Evolutionary conservation across 2,888 invertebrate genomes (phyloP).

Genomic region (Lasius fuliginosus): DNA sequence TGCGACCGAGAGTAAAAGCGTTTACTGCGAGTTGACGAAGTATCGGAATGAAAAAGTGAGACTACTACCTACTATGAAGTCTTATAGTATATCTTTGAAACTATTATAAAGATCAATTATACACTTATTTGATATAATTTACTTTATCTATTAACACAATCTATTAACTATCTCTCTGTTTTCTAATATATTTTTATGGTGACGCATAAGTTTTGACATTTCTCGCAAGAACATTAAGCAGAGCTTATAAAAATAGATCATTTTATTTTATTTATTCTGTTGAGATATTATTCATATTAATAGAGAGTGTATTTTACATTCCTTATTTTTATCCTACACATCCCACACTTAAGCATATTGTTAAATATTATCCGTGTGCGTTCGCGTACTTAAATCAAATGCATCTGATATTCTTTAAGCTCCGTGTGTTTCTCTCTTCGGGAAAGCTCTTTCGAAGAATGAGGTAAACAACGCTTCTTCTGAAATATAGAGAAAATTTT

Average conservation of each 20-base stretch:
- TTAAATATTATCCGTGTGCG: not conserved
- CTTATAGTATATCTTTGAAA: not conserved
- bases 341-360: not conserved
- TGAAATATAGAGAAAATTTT: not conserved
- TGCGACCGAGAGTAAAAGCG: slow-evolving; percentile 54
- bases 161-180: not conserved
- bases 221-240: not conserved
- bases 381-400: not conserved
- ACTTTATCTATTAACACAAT: not conserved
- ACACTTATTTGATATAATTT: not conserved
- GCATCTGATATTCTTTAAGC: not conserved
- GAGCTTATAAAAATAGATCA: not conserved
- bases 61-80: not conserved
- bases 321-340: not conserved
- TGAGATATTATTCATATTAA: not conserved
- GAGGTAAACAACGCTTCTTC: not conserved
- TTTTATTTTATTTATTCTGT: not conserved
- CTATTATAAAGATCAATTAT: slow-evolving; percentile 19
- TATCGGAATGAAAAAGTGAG: slow-evolving; percentile 34
- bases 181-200: not conserved
- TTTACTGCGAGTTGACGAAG: slow-evolving; percentile 41
- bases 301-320: not conserved
- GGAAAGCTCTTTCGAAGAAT: not conserved
- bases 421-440: not conserved
- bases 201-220: not conserved